Conservation (phyloP, 2,888 invertebrate genomes). For the Acheta domesticus region DNA sequence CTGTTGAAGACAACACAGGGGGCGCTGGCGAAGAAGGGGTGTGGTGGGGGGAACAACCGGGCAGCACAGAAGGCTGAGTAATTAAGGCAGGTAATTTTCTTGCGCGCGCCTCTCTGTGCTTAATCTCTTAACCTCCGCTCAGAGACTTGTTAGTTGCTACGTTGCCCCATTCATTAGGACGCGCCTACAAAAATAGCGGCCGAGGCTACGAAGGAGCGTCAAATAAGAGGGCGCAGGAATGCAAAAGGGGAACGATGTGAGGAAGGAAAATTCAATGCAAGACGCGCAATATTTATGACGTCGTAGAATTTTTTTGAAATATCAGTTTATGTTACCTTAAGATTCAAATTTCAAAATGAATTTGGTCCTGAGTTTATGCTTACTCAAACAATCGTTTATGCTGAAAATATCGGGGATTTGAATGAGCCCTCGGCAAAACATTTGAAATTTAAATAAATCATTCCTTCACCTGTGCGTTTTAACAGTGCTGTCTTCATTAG, state of each 20-base stretch:
- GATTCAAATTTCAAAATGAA: too few relatives aligned
- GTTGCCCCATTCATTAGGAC: not conserved
- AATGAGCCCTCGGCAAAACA: too few relatives aligned
- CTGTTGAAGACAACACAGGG: too few relatives aligned
- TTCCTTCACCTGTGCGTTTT: too few relatives aligned
- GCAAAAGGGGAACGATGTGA: not conserved
- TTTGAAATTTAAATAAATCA: too few relatives aligned
- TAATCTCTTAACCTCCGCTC: slow-evolving; percentile 18
- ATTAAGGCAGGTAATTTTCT: slow-evolving; percentile 1
- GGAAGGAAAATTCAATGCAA: not conserved
- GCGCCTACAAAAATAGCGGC: not conserved
- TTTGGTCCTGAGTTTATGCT: too few relatives aligned
- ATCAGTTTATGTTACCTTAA: too few relatives aligned
- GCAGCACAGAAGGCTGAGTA: not conserved
- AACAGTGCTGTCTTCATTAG: too few relatives aligned
- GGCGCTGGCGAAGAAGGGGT: not conserved
- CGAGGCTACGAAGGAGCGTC: not conserved
- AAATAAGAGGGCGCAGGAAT: not conserved
- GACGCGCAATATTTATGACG: too few relatives aligned
- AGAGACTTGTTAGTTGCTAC: not conserved
- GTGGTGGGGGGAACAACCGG: not conserved
- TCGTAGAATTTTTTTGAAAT: too few relatives aligned
- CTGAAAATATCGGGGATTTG: too few relatives aligned
- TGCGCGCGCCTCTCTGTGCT: not conserved
- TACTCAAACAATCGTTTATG: too few relatives aligned